Evolutionary conservation across 2,797 vertebrate genomes (phyloP).

Genomic region (Characodon lateralis): DNA sequence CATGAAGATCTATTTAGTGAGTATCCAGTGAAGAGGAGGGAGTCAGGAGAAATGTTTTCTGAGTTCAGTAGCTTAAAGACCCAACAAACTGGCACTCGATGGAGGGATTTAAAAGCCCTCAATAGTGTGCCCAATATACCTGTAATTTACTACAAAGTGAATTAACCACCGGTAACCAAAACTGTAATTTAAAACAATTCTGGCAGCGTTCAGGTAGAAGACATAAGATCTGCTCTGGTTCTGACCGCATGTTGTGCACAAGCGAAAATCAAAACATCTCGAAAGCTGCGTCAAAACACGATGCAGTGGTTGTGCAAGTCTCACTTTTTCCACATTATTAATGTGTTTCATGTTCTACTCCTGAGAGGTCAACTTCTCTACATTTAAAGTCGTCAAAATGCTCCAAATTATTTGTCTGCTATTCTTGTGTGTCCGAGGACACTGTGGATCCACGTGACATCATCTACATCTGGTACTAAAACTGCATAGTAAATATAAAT

Average conservation of each 20-base stretch:
- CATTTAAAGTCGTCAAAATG: not conserved
- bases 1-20: not conserved
- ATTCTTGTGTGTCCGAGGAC: not conserved
- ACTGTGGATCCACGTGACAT: too few relatives aligned
- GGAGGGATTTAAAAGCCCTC: not conserved
- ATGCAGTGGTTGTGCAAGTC: not conserved
- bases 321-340: not conserved
- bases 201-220: not conserved
- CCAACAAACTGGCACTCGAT: not conserved
- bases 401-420: not conserved
- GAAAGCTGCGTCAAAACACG: not conserved
- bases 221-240: not conserved
- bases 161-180: too few relatives aligned
- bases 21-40: not conserved
- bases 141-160: not conserved
- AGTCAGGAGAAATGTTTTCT: not conserved
- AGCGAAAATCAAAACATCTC: not conserved
- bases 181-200: not conserved
- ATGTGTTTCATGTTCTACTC: too few relatives aligned
- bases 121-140: not conserved
- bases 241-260: not conserved
- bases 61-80: not conserved
- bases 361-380: not conserved
- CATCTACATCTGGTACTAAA: too few relatives aligned
- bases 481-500: too few relatives aligned